These are phyloP conservation scores for Aphaenogaster floridana DNA, from an alignment of 1,140 invertebrate species.

Conservation along the genomic window DNA sequence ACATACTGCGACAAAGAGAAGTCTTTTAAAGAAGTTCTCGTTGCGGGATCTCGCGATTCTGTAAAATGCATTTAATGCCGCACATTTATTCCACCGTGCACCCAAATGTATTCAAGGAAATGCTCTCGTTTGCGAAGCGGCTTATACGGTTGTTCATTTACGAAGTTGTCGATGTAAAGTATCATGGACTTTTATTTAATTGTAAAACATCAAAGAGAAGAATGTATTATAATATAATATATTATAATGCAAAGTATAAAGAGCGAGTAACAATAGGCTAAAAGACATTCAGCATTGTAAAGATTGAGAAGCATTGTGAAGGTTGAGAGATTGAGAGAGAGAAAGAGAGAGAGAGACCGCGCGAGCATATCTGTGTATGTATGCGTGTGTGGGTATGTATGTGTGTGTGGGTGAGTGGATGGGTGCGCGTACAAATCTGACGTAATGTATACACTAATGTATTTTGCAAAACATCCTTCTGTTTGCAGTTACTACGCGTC, in stretches of 20 bases:
- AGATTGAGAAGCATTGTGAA: neutral
- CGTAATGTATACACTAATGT: slow-evolving; percentile 49
- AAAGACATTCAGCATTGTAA: neutral
- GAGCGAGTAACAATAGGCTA: neutral
- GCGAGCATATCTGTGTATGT: neutral
- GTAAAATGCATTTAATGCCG: slow-evolving; percentile 32
- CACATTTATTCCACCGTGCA: slow-evolving; percentile 23
- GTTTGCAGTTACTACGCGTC: slow-evolving; percentile 88
- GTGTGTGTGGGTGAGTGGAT: neutral
- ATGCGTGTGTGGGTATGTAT: too few species aligned
- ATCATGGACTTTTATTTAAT: slow-evolving; percentile 5
- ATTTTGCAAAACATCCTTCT: slow-evolving; percentile 68
- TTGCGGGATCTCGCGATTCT: slow-evolving; percentile 25
- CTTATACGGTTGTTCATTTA: slow-evolving; percentile 29
- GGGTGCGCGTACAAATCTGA: neutral
- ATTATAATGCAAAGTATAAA: neutral
- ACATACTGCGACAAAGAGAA: slow-evolving; percentile 35
- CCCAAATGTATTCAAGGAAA: slow-evolving; percentile 35
- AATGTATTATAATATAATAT: neutral
- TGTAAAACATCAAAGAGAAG: slow-evolving; percentile 15
- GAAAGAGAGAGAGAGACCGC: neutral
- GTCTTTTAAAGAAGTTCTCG: slow-evolving; percentile 30
- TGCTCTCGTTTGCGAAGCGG: neutral
- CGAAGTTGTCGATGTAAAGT: slow-evolving; percentile 8
- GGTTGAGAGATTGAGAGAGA: neutral